Evolutionary conservation across 2,888 invertebrate species (phyloP), one percentile per base, ranked within the genome.

Genomic region (Isotomurus palustris): DNA sequence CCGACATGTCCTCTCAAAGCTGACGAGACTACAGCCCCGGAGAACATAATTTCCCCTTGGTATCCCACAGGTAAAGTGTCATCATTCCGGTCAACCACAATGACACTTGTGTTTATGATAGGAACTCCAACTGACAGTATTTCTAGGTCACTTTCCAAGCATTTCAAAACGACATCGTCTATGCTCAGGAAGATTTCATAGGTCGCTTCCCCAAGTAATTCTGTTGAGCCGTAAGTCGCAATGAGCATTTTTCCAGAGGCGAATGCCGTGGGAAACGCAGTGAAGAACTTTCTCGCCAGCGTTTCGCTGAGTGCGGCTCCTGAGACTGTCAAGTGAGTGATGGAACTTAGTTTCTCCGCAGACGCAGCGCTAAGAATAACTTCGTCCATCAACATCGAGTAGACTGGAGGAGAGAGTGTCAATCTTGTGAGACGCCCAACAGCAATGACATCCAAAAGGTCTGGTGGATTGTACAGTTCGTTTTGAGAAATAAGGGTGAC

Each of bases 161-260:
- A 21, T 6, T 53, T 53, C 32, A 35, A 12, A 3, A 45, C 36
- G 14, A 53, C 19, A 36, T 53, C 53, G 4, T 35, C 21, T 10
- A 24, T 2, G n/a, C 45, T 45, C 32, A 45, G 32, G 24, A 45
- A 47, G 2, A 53, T 17, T 29, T 53, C 53, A 47, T 35, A 53
- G 2, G 35, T 53, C 8, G 47, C 53, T 22, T 53, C 45, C 17
- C 53, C 53, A 5, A 32, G 24, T 10, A 43, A 28, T 36, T 53
- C 53, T 24, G 36, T 35, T 22, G 43, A 35, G 8, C 53, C 53
- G 24, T 53, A 53, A 29, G 45, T 45, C n/a, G 35, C 35, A 21
- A 53, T 4, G 17, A 53, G 14, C 2, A 45, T n/a, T 14, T 36
- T 19, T n/a, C 45, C 53, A 12, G 35, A 32, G 8, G 10, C 17